Base-by-base conservation (phyloP, 1,140 invertebrate species). In the Manduca sexta region DNA sequence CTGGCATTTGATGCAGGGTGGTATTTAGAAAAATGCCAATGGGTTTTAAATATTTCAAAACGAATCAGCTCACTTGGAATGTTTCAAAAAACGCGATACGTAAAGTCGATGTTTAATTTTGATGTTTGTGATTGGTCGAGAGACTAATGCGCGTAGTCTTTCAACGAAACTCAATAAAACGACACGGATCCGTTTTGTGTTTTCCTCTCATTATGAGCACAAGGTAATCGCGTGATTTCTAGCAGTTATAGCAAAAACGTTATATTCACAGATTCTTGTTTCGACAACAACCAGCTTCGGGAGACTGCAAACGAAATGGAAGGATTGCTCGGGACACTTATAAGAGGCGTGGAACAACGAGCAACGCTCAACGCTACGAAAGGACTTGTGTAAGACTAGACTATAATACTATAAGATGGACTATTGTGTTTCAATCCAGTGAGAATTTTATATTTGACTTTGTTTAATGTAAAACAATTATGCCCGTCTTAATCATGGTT, bases 281-380 rank as follows among this genome's bases (percentile, higher is more conserved):
- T 88, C 47, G 89, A 90, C 60, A 90, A 90, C 64, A 82, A 72
- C 3, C 86, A 89, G 53, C 65, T 90, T 10, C 84, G 89, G 46
- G 86, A 88, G 59, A 89, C 88, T 0, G 88, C 89, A 1, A 88
- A 81, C 12, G 89, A 90, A 67, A 88, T 90, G 74, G 89, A 90
- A 73, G 88, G 87, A 1, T 74, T 90, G n/a, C 65, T 90, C 4
- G 88, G 88, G 0, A 87, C 87, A 3, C 73, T 90, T 16, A 90
- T 90, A 38, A 63, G 82, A 1, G 82, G 82, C 0, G 82, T 85
- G 0, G 82, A 85, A 37, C 76, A 85, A 33, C 52, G 82, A 2
- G 82, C 74, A 0, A 85, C 82, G 0, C 64, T 85, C 2, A 79
- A 75, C 21, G 68, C 67, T 11, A 68, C 52, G 46, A 81, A 76